These are phyloP conservation scores for Porphyrio hochstetteri DNA, from an alignment of 2,113 vertebrate genomes.

Conservation along the genomic window DNA sequence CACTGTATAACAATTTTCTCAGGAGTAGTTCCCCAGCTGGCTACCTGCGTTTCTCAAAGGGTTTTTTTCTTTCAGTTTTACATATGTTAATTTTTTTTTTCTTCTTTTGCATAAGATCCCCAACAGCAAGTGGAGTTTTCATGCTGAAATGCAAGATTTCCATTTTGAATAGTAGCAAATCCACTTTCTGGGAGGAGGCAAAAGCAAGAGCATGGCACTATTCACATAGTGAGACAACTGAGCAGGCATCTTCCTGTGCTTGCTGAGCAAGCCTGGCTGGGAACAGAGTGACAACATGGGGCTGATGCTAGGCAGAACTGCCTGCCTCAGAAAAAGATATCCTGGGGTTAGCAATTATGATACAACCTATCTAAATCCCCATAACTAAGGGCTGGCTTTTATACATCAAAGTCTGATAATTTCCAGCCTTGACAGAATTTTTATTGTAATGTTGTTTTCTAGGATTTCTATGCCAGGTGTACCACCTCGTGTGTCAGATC, in stretches of 20 bases:
- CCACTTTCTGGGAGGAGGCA: not conserved
- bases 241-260: not conserved
- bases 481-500: accelerated
- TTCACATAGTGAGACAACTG: not conserved
- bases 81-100: not conserved
- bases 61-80: not conserved
- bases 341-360: not conserved
- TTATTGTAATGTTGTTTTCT: not conserved
- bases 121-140: not conserved
- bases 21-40: not conserved
- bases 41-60: not conserved
- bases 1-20: not conserved
- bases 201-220: not conserved
- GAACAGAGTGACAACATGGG: not conserved
- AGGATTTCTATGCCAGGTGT: not conserved
- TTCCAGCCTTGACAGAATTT: not conserved
- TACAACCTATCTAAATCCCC: not conserved
- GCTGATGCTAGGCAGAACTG: not conserved
- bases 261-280: not conserved
- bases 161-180: not conserved
- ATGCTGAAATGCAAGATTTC: not conserved
- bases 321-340: not conserved
- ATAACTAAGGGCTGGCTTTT: not conserved
- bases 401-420: not conserved
- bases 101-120: not conserved